These are phyloP conservation scores for Idaea aversata DNA, from an alignment of 2,888 invertebrate species.

Conservation along the genomic window DNA sequence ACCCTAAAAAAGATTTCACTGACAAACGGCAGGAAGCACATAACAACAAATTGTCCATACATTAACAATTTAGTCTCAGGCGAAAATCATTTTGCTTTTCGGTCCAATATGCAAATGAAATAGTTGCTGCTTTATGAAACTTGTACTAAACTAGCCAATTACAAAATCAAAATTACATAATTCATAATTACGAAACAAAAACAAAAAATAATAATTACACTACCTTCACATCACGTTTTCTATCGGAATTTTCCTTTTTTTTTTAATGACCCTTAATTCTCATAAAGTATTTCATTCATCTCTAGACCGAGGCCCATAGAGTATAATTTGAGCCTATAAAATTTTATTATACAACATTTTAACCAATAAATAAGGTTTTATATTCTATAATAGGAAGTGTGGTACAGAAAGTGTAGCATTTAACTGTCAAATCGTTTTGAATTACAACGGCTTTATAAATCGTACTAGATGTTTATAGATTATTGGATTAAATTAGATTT, in stretches of 20 bases:
- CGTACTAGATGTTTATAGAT: no score
- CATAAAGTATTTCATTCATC: not conserved
- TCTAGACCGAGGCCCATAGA: not conserved
- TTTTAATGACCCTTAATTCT: not conserved
- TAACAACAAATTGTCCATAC: no score
- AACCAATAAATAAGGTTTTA: conserved; percentile 1
- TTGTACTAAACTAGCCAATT: no score
- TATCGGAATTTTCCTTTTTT: not conserved
- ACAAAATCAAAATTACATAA: not conserved
- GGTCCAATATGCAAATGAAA: no score
- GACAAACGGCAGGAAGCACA: no score
- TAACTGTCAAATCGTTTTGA: not conserved
- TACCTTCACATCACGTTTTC: not conserved
- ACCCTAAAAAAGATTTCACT: no score
- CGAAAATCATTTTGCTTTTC: no score
- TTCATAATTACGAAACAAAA: not conserved
- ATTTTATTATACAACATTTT: not conserved
- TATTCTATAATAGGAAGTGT: not conserved
- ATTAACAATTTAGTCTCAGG: no score
- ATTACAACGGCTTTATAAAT: not conserved
- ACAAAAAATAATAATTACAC: not conserved
- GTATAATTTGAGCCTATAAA: not conserved
- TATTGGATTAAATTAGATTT: no score
- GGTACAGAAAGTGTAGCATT: not conserved
- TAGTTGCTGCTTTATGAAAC: no score